These are phyloP conservation scores for Cydia pomonella DNA, from an alignment of 1,140 invertebrate genomes.

Conservation along the genomic window DNA sequence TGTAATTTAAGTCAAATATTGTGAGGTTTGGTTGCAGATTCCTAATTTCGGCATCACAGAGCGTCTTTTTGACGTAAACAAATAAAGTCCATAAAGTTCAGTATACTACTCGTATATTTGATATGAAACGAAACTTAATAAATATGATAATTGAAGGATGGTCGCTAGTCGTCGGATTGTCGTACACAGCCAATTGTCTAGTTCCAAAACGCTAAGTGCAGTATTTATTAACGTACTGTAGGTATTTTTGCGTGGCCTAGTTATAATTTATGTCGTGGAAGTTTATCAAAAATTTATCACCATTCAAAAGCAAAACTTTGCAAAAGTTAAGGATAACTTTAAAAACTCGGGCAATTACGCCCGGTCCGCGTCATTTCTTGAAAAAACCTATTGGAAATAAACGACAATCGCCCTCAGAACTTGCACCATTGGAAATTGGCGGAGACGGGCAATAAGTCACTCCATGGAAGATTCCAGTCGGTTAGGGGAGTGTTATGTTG, in stretches of 20 bases:
- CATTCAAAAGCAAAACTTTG: slow-evolving; percentile 7
- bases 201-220: no score
- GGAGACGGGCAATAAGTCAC: slow-evolving; percentile 22
- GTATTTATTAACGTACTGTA: not conserved
- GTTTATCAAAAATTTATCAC: not conserved
- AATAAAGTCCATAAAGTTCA: no score
- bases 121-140: no score
- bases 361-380: not conserved
- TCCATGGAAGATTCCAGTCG: not conserved
- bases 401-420: slow-evolving; percentile 4
- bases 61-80: no score
- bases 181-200: no score
- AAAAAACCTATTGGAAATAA: slow-evolving; percentile 27
- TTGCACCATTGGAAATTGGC: slow-evolving; percentile 11
- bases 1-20: no score
- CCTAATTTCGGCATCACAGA: no score
- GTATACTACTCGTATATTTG: no score
- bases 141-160: no score
- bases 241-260: not conserved
- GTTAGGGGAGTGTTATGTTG: slow-evolving; percentile 16
- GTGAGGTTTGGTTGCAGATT: no score
- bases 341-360: slow-evolving; percentile 15
- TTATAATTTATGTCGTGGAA: not conserved
- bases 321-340: no score
- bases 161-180: no score